These are phyloP conservation scores for human (Homo sapiens) DNA, from an alignment of 2,113 vertebrate species.

Conservation along the genomic window DNA sequence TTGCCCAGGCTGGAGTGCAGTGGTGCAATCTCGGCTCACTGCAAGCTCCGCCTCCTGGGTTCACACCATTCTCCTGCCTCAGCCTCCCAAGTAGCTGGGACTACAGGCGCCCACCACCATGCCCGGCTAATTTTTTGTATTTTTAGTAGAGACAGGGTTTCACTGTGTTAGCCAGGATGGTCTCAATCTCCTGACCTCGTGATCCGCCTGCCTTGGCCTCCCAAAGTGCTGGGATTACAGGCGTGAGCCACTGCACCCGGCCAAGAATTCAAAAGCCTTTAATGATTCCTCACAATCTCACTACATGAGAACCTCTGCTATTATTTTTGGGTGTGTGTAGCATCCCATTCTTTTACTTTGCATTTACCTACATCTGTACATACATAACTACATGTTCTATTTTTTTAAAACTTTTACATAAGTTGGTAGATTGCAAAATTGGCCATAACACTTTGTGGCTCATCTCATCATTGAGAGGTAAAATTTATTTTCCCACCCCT, in stretches of 20 bases:
- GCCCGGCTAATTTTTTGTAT: too few relatives aligned
- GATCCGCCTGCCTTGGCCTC: fast-evolving
- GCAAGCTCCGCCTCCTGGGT: too few relatives aligned
- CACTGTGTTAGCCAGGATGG: too few relatives aligned
- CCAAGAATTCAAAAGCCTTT: neutral
- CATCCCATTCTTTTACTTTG: neutral
- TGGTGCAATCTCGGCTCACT: too few relatives aligned
- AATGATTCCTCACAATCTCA: neutral
- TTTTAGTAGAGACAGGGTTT: too few relatives aligned
- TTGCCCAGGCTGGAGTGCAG: too few relatives aligned
- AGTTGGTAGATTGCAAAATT: neutral
- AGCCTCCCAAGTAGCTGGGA: too few relatives aligned
- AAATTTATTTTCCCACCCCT: neutral
- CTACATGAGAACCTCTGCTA: neutral
- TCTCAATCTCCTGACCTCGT: too few relatives aligned
- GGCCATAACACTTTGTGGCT: neutral
- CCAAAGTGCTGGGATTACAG: too few relatives aligned
- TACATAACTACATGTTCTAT: neutral
- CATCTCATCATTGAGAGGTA: neutral
- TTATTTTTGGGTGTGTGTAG: neutral
- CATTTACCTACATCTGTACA: neutral
- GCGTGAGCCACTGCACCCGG: too few relatives aligned
- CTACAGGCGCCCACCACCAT: too few relatives aligned
- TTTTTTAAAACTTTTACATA: neutral
- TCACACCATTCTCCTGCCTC: too few relatives aligned